Evolutionary conservation across 2,113 vertebrate species (phyloP).

Genomic region (Rhadina sibilatrix): DNA sequence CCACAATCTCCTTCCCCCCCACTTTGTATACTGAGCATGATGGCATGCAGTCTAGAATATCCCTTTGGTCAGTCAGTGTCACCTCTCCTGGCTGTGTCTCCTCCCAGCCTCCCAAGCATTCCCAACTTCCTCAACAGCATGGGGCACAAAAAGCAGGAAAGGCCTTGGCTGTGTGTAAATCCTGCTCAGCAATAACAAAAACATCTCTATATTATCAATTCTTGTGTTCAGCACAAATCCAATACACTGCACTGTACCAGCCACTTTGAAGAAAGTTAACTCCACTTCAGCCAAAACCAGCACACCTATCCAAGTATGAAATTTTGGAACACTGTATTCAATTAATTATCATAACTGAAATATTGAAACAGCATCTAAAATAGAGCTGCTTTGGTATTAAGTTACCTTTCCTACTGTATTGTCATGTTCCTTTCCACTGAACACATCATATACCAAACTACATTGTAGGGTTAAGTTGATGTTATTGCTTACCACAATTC

Average conservation of each 20-base stretch:
- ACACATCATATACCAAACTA: neutral
- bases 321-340: constrained; percentile 38
- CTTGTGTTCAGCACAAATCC: neutral
- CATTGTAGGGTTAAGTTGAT: constrained; percentile 2
- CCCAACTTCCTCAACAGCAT: neutral
- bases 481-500: constrained; percentile 9
- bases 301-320: neutral
- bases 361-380: neutral
- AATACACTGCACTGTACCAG: neutral
- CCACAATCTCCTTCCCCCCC: neutral
- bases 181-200: neutral
- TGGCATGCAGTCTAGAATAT: neutral
- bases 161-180: neutral
- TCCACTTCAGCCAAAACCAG: neutral
- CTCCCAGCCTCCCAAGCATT: accelerated
- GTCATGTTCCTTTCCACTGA: neutral
- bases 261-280: neutral
- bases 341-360: neutral
- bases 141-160: neutral
- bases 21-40: neutral
- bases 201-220: neutral
- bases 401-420: neutral
- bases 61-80: no score
- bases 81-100: neutral
- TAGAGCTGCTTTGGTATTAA: neutral